phyloP scores from a whole-genome alignment of 2,888 invertebrate genomes.

The Amphipyra berbera region DNA sequence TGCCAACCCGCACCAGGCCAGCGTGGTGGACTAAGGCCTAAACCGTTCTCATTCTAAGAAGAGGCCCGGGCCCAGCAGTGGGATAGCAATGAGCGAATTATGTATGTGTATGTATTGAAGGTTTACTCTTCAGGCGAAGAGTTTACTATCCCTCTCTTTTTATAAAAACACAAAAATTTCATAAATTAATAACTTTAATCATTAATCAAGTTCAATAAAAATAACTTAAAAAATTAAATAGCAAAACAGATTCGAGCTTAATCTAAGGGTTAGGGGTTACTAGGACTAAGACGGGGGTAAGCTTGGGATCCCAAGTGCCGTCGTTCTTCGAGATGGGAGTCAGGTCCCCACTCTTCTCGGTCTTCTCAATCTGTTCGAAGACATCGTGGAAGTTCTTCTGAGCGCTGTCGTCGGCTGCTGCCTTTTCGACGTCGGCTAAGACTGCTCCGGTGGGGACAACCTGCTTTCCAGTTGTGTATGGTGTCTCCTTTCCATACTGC shows the following conservation, averaged over 20 bases:
- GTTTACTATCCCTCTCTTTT: too few relatives aligned
- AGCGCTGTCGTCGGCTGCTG: slow-evolving; percentile 66
- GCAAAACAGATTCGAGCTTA: slow-evolving; percentile 45
- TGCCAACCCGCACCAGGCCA: too few relatives aligned
- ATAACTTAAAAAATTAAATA: slow-evolving; percentile 45
- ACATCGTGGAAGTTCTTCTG: slow-evolving; percentile 76
- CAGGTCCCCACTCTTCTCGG: slow-evolving; percentile 75
- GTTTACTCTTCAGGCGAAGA: too few relatives aligned
- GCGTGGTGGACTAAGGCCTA: too few relatives aligned
- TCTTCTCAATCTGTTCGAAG: slow-evolving; percentile 75
- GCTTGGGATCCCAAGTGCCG: slow-evolving; percentile 79
- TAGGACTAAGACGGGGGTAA: slow-evolving; percentile 78
- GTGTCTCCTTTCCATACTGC: slow-evolving; percentile 79
- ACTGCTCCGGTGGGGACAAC: slow-evolving; percentile 74
- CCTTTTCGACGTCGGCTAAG: slow-evolving; percentile 73
- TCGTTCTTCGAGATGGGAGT: slow-evolving; percentile 74
- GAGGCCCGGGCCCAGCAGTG: too few relatives aligned
- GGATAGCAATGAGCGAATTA: too few relatives aligned
- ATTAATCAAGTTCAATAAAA: slow-evolving; percentile 34
- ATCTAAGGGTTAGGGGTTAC: slow-evolving; percentile 72
- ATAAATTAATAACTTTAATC: slow-evolving; percentile 42
- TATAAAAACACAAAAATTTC: not conserved
- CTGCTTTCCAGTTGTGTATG: slow-evolving; percentile 82
- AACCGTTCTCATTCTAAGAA: too few relatives aligned
- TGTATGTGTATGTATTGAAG: too few relatives aligned